A percentile compares a stretch with the other conserved stretches of the same genome.
Conservation (phyloP, 2,888 invertebrate species). For the Conomelus anceps region DNA sequence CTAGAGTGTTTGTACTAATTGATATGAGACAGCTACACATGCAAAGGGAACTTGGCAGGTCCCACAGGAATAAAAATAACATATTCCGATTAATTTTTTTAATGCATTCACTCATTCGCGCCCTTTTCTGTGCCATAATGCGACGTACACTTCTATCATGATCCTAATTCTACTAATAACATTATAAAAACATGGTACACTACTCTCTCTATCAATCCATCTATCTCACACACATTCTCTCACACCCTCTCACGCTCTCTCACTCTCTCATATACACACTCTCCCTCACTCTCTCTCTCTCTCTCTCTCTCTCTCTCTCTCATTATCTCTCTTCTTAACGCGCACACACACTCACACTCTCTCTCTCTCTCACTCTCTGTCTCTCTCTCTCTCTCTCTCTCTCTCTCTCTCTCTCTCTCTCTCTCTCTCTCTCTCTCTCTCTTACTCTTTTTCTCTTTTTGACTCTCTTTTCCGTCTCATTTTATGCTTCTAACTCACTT, state of each 20-base stretch:
- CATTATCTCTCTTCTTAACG: too few species aligned
- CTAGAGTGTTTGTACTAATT: background rate
- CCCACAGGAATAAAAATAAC: background rate
- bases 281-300: background rate
- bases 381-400: background rate
- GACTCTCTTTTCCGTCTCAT: background rate
- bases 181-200: background rate
- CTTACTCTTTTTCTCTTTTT: background rate
- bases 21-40: background rate
- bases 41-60: background rate
- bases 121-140: background rate
- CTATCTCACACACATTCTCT: background rate
- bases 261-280: background rate
- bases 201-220: background rate
- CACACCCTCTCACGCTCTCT: slow-evolving; percentile 3
- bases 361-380: slow-evolving; percentile 11
- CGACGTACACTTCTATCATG: background rate
- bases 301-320: background rate
- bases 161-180: background rate
- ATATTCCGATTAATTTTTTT: background rate
- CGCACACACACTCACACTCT: background rate
- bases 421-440: background rate
- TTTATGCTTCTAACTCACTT: background rate
- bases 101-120: background rate
- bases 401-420: background rate